Base-by-base conservation (phyloP, 2,797 vertebrate species). In the Muscicapa striata region DNA sequence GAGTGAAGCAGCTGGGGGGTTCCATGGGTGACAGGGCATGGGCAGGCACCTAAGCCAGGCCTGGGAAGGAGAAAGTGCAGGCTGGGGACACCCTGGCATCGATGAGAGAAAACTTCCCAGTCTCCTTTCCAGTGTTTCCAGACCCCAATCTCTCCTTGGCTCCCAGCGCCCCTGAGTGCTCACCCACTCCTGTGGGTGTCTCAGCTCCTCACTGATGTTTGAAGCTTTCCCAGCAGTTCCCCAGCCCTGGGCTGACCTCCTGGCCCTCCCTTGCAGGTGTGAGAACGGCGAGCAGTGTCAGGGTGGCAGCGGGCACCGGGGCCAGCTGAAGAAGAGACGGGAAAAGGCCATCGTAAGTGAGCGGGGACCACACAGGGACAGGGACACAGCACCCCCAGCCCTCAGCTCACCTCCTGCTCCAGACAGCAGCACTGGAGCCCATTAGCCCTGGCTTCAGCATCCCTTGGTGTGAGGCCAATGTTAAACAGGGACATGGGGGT, bases 311-410 rank as follows among this genome's bases (percentile, higher is more conserved):
- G 64, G 95, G 89, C 96, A 96, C 73, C 85, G 72, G 95, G 97
- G 96, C 90, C 97, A 97, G 41, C 84, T 97, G 96, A 97, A 97
- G 95, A 98, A 98, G 96, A 97, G 80, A 95, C 97, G 95, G 91
- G 97, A 98, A 95, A 98, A 98, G 89, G 98, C 98, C 95, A 98
- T 98, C 15, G 98, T 98, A 97, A 98, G 98, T 98, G 93, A 94
- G 80, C 59, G 10, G 86, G 77, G 89, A 83, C 48, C 70, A 32
- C 5, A 4, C 1, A 2, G 69, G 67, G 79, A 55, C 62, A 86
- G 69, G 67, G 79, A 55, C 62, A 86, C 18, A 95, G 80, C 74
- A 43, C 24, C 30, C 49, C 41, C 70, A 82, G 45, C 66, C 45
- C 89, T 87, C 16, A 5, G 54, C 87, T 94, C 77, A 49, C 21